These are phyloP conservation scores for Ictalurus punctatus DNA, from an alignment of 2,113 vertebrate species.

Conservation along the genomic window DNA sequence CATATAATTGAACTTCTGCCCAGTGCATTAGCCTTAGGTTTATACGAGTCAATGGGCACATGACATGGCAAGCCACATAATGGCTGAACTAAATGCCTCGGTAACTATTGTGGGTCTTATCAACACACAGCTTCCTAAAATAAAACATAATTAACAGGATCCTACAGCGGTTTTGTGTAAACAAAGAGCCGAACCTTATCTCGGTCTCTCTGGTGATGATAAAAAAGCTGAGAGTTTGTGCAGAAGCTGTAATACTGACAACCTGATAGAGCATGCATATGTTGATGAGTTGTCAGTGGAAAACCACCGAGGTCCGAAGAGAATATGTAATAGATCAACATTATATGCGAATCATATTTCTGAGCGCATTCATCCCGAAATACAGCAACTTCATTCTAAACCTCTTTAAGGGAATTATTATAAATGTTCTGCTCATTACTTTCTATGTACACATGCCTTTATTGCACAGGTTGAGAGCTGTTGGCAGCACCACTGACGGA, in stretches of 20 bases:
- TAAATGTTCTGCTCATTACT: background rate
- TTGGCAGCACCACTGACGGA: constrained; percentile 86
- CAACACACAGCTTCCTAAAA: constrained; percentile 7
- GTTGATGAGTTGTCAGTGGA: background rate
- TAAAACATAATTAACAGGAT: constrained; percentile 8
- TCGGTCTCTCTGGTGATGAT: background rate
- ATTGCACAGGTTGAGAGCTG: constrained; percentile 84
- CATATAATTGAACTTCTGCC: background rate
- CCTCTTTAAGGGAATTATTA: background rate
- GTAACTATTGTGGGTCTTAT: constrained; percentile 23
- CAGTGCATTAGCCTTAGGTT: background rate
- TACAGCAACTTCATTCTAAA: background rate
- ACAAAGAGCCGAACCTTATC: constrained; percentile 10
- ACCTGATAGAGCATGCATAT: constrained; percentile 8
- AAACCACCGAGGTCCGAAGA: background rate
- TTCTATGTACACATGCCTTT: background rate
- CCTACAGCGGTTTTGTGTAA: background rate
- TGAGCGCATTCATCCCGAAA: background rate
- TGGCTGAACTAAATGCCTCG: constrained; percentile 2
- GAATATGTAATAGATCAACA: background rate
- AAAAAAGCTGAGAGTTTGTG: constrained; percentile 8
- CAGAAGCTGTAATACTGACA: background rate
- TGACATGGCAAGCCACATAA: background rate
- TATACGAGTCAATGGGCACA: background rate
- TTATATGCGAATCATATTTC: background rate